Evolutionary conservation across 2,113 vertebrate species (phyloP).

Genomic region (Neofelis nebulosa): DNA sequence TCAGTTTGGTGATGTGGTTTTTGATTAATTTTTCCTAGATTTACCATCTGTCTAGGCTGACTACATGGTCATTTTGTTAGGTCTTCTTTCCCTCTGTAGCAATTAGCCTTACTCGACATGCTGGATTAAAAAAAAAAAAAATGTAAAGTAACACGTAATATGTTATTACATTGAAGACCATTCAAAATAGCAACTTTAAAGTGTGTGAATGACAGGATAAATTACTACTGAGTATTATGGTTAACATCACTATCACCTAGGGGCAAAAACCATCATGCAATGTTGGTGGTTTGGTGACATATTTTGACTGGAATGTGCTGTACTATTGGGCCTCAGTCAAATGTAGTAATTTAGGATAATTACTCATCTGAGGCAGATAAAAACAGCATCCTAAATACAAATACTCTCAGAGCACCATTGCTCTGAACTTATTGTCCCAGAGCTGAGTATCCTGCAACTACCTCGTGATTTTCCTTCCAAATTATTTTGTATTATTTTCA

Average conservation of each 20-base stretch:
- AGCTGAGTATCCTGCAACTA: neutral
- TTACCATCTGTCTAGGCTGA: neutral
- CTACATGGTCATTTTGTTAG: constrained; percentile 17
- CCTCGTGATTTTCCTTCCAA: neutral
- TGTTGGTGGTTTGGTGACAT: neutral
- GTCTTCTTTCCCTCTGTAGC: neutral
- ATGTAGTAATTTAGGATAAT: constrained; percentile 2
- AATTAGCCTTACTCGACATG: constrained; percentile 30
- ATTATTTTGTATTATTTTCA: constrained; percentile 11
- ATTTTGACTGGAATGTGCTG: constrained; percentile 52
- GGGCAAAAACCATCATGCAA: neutral
- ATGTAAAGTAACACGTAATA: constrained; percentile 20
- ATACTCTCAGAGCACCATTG: neutral
- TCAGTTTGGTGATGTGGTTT: neutral
- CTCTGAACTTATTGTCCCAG: neutral
- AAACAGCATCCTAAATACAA: constrained; percentile 10
- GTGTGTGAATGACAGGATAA: constrained; percentile 37
- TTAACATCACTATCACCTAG: constrained; percentile 14
- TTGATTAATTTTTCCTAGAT: neutral
- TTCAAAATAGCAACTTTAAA: constrained; percentile 53
- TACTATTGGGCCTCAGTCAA: neutral
- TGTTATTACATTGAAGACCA: constrained; percentile 19
- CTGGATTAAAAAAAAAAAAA: neutral
- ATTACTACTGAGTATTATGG: constrained; percentile 5
- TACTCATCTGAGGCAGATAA: neutral